phyloP scores from a whole-genome alignment of 2,888 invertebrate genomes.

The Emmelina monodactyla region DNA sequence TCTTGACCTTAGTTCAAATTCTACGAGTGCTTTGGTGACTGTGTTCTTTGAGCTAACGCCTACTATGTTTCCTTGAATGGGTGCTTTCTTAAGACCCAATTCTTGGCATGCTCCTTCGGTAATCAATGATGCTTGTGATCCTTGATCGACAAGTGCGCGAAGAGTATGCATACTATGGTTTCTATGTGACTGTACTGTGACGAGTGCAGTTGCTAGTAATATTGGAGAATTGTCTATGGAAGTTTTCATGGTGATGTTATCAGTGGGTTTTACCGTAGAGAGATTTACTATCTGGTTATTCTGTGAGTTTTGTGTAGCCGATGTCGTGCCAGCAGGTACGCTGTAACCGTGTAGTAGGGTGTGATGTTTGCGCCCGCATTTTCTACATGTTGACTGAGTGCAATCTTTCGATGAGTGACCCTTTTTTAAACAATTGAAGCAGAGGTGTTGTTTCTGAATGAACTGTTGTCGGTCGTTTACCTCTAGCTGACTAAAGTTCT shows the following conservation, averaged over 20 bases:
- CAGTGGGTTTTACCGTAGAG: background rate
- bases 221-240: background rate
- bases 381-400: slow-evolving; percentile 10
- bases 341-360: slow-evolving; percentile 12
- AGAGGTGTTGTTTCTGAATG: slow-evolving; percentile 9
- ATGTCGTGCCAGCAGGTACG: background rate
- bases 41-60: slow-evolving; percentile 6
- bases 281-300: background rate
- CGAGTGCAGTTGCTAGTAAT: background rate
- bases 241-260: background rate
- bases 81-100: slow-evolving; percentile 4
- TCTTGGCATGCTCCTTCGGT: slow-evolving; percentile 11
- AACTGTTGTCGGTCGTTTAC: slow-evolving; percentile 8
- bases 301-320: background rate
- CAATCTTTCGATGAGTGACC: slow-evolving; percentile 10
- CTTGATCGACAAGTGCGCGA: slow-evolving; percentile 3
- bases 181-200: background rate
- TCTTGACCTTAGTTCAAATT: slow-evolving; percentile 6
- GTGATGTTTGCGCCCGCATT: slow-evolving; percentile 15
- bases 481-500: slow-evolving; percentile 7
- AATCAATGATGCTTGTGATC: slow-evolving; percentile 13
- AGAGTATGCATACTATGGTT: background rate
- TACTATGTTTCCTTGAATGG: slow-evolving; percentile 5
- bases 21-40: slow-evolving; percentile 7
- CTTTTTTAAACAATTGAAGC: slow-evolving; percentile 11